Base-by-base conservation (phyloP, 2,113 vertebrate genomes). In the Calcarius ornatus region DNA sequence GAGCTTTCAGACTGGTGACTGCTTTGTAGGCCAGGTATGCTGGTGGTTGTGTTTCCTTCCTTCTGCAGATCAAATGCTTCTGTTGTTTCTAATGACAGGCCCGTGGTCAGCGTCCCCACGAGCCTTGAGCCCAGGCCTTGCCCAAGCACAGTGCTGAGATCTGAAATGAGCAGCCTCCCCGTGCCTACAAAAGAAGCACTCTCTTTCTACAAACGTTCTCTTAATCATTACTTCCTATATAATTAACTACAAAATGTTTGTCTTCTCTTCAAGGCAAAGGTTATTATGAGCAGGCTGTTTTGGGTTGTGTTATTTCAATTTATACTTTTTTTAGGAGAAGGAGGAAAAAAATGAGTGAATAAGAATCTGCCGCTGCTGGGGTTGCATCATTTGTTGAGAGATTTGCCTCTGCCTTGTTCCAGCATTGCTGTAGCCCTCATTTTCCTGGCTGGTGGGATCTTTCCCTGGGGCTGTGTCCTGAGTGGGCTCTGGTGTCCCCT, bases 11-110 rank as follows among this genome's bases (percentile, higher is more conserved):
- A 61, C 69, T 56, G 85, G 86, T 82, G 81, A 38, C 65, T 83
- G 94, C 83, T 82, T 56, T 92, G 90, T 92, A 95, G 96, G 90
- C 90, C 94, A 83, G 81, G 94, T 83, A 77, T 20, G 37, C 45
- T 60, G 33, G 53, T 80, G 72, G 65, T 81, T 90, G 13, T 4
- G 2, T 66, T 94, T 88, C 66, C 82, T 90, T 88, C 70, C 84
- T 92, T 82, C 72, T 68, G 48, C 76, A 93, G 78, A 80, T 91
- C 35, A 69, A 85, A 72, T 69, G 50, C 51, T 92, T 71, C 42
- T 88, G 54, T 64, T 87, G 84, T 64, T 93, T 68, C 35, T 91
- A 37, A 45, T 45, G 91, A 75, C 71, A 77, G 80, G 73, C 78
- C 83, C 31, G 8, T 78, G 86, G 65, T 83, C 94, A 91, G 69